phyloP scores from a whole-genome alignment of 1,140 invertebrate genomes.

The Zaprionus camerounensis region DNA sequence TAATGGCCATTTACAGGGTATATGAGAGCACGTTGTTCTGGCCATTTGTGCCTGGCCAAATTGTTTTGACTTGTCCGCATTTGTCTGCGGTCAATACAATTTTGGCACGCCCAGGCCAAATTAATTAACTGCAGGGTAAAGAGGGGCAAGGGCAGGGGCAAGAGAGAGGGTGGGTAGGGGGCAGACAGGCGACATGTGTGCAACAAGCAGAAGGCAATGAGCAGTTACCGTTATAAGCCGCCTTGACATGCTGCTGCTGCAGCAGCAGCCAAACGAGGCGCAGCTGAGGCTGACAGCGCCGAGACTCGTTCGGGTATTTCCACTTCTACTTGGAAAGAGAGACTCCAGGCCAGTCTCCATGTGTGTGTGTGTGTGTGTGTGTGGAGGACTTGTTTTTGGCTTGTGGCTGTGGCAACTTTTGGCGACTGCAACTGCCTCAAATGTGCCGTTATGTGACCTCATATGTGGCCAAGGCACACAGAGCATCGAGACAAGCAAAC shows the following conservation, averaged over 20 bases:
- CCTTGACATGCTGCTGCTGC: constrained; percentile 21
- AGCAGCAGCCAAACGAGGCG: neutral
- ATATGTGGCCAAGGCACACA: constrained; percentile 64
- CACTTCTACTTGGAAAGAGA: neutral
- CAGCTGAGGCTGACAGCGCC: constrained; percentile 7
- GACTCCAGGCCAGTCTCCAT: neutral
- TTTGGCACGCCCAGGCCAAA: constrained; percentile 69
- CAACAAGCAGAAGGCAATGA: constrained; percentile 37
- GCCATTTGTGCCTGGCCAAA: constrained; percentile 26
- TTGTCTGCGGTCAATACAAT: constrained; percentile 52
- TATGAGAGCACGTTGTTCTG: neutral
- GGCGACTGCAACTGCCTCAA: constrained; percentile 38
- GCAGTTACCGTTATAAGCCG: constrained; percentile 48
- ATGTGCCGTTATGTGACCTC: constrained; percentile 71
- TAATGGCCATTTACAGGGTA: constrained; percentile 24
- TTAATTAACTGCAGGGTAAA: constrained; percentile 59
- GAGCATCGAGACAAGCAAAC: constrained; percentile 5
- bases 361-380: constrained; percentile 28
- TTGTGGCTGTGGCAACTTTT: constrained; percentile 46
- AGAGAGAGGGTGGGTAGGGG: neutral
- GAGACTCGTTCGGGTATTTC: constrained; percentile 3
- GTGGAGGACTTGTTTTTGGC: constrained; percentile 69
- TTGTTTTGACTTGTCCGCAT: constrained; percentile 41
- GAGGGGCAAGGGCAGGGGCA: neutral
- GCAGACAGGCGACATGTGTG: neutral